These are phyloP conservation scores for Macaca nemestrina DNA, from an alignment of 2,113 vertebrate species.

Conservation along the genomic window DNA sequence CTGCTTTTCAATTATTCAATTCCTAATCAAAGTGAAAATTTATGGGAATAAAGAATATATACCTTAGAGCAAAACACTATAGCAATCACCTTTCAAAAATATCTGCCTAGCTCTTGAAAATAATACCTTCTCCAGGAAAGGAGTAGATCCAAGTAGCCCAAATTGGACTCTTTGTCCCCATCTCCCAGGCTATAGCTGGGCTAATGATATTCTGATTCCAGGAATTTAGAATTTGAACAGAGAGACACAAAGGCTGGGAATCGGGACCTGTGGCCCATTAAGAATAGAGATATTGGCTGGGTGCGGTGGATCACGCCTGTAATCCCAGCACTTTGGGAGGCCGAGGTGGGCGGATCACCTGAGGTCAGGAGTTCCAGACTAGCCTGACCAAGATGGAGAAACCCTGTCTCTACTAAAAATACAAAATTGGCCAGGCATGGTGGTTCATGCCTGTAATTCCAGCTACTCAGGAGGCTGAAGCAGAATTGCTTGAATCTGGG, in stretches of 20 bases:
- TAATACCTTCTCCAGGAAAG: background rate
- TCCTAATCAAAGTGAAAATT: conserved; percentile 14
- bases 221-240: background rate
- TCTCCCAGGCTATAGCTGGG: background rate
- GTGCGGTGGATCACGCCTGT: no score
- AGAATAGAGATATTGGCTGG: background rate
- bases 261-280: background rate
- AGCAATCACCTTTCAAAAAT: background rate
- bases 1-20: conserved; percentile 33
- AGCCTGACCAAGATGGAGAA: no score
- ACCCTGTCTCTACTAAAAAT: no score
- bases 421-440: no score
- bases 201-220: background rate
- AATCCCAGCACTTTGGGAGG: no score
- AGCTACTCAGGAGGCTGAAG: no score
- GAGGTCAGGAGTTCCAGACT: no score
- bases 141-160: no score
- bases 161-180: background rate
- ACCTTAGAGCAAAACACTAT: background rate
- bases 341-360: no score
- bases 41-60: background rate
- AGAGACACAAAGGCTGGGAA: background rate
- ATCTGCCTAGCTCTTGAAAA: background rate
- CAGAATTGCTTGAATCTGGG: no score
- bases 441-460: no score